Base-by-base conservation (phyloP, 2,113 vertebrate genomes). In the Barnardius zonarius region DNA sequence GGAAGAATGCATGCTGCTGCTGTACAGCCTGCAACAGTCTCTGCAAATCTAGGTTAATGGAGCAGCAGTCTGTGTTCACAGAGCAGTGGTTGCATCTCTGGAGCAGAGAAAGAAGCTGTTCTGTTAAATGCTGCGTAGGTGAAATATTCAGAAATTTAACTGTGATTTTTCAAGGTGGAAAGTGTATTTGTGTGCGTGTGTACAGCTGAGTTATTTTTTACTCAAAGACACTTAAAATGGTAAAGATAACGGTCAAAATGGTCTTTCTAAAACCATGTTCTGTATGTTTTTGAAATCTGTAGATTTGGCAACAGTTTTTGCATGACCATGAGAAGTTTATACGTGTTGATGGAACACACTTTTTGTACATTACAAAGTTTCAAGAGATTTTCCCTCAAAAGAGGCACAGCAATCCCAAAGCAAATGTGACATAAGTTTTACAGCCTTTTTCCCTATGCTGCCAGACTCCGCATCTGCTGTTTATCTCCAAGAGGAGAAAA, bases 11-110 rank as follows among this genome's bases (percentile, higher is more conserved):
- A 6, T 55, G 75, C 61, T 22, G 49, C 61, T 88, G 74, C 75
- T 92, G 37, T 54, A 75, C 35, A 68, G 78, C 68, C 73, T 62
- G 37, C 51, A 74, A 30, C 84, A 83, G n/a, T 63, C 79, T 86
- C 66, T 63, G 18, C 90, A 90, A 62, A 96, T 96, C 35, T 95
- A 81, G 95, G 95, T 95, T 96, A 97, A 95, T 93, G 81, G 96
- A 88, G 80, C 90, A 89, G 90, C 88, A 33, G 6, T n/a, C 76
- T 70, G 83, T 39, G 0, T 62, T 81, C 49, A 37, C 41, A 31
- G 64, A 27, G 92, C 88, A 63, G 66, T 3, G 3, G 46, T 22
- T 55, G 59, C 37, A 12, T n/a, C 75, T 86, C 37, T 33, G 88
- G n/a, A 83, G 86, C 68, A 78, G 77, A 61, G 64, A 1, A 9